Percentiles rank a stretch among this genome's conserved stretches.
phyloP scores from a whole-genome alignment of 2,888 invertebrate species.

The Rhamphomyia laevipes region DNA sequence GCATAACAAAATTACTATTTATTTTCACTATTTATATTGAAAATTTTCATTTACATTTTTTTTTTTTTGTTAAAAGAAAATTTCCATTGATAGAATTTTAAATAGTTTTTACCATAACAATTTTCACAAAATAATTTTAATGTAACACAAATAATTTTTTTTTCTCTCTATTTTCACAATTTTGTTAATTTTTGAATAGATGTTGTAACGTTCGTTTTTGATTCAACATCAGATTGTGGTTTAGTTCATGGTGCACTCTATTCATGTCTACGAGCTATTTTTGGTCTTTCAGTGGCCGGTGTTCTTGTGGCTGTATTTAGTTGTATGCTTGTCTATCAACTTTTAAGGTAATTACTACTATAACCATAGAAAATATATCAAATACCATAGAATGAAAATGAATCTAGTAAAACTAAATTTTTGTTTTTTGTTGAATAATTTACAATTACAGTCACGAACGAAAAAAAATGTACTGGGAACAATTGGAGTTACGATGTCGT shows the following conservation, averaged over 20 bases:
- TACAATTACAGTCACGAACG: conserved; percentile 64
- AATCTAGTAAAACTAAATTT: neutral
- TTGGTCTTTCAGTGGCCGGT: conserved; percentile 82
- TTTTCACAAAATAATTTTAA: too few species aligned
- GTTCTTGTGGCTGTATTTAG: conserved; percentile 85
- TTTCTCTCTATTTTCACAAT: neutral
- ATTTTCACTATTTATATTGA: too few species aligned
- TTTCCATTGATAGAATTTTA: too few species aligned
- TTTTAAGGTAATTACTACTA: conserved; percentile 50
- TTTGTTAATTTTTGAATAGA: conserved; percentile 18
- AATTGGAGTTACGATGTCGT: conserved; percentile 71
- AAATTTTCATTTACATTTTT: too few species aligned
- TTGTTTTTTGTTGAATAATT: neutral
- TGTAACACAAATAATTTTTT: neutral
- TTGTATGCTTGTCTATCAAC: conserved; percentile 83
- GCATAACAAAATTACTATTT: too few species aligned
- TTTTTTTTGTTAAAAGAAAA: too few species aligned
- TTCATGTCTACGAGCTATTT: conserved; percentile 77
- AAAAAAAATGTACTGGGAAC: conserved; percentile 93
- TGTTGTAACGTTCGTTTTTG: conserved; percentile 71
- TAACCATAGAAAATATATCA: neutral
- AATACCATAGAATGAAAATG: neutral
- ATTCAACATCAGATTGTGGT: conserved; percentile 75
- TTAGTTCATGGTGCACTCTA: conserved; percentile 85
- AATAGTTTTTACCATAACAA: too few species aligned